phyloP scores from a whole-genome alignment of 1,140 invertebrate genomes.

The Drosophila nasuta region DNA sequence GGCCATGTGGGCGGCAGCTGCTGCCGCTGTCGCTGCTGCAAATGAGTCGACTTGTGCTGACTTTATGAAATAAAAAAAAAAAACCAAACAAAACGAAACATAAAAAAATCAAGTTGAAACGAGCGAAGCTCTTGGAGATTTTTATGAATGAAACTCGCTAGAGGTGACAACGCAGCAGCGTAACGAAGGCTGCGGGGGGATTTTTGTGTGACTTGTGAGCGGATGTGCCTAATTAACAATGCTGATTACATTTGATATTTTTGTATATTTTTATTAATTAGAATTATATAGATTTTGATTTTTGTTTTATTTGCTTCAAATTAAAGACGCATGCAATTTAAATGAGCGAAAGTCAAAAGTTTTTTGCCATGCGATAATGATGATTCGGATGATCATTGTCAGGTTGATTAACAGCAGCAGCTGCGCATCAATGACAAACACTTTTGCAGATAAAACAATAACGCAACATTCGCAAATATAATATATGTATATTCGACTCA shows the following conservation, averaged over 20 bases:
- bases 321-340: slow-evolving; percentile 46
- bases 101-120: slow-evolving; percentile 13
- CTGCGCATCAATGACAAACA: slow-evolving; percentile 7
- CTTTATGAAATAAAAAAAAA: not conserved
- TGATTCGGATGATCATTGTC: not conserved
- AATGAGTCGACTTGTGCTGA: slow-evolving; percentile 16
- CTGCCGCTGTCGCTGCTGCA: no score
- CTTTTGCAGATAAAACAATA: not conserved
- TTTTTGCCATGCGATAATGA: slow-evolving; percentile 23
- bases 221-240: slow-evolving; percentile 81
- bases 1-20: slow-evolving; percentile 65
- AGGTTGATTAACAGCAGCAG: slow-evolving; percentile 15
- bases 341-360: slow-evolving; percentile 65
- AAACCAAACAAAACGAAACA: not conserved
- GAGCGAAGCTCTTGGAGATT: slow-evolving; percentile 49
- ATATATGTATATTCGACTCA: not conserved
- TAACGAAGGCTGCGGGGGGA: slow-evolving; percentile 9
- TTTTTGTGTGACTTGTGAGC: slow-evolving; percentile 29
- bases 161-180: slow-evolving; percentile 42
- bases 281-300: slow-evolving; percentile 46
- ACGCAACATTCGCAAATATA: not conserved
- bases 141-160: slow-evolving; percentile 74
- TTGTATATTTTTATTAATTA: slow-evolving; percentile 70
- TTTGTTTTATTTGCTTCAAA: slow-evolving; percentile 37
- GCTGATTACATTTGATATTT: slow-evolving; percentile 76